Conservation (phyloP, 2,888 invertebrate species). For the Allacma fusca region DNA sequence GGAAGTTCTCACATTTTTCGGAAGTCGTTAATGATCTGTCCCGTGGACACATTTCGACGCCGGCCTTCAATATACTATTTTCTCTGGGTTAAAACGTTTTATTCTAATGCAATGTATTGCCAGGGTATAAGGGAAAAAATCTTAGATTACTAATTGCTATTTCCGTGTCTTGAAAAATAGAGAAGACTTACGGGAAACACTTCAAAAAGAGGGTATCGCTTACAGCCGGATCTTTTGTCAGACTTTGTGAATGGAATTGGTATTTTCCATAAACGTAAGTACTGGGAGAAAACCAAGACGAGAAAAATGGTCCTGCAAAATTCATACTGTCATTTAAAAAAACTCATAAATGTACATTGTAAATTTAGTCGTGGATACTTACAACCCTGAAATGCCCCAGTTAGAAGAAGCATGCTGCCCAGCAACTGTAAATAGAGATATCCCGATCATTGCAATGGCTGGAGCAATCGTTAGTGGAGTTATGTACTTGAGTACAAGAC, state of each 20-base stretch:
- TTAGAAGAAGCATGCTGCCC: constrained; percentile 81
- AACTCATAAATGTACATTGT: background rate
- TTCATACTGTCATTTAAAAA: background rate
- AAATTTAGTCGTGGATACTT: constrained; percentile 63
- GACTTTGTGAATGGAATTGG: constrained; percentile 72
- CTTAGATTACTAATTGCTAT: too few relatives aligned
- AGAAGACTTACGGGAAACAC: constrained; percentile 48
- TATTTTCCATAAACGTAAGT: constrained; percentile 73
- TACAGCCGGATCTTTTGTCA: constrained; percentile 30
- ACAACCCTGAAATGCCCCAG: constrained; percentile 85
- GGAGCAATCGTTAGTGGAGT: constrained; percentile 86
- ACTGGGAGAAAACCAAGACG: constrained; percentile 81
- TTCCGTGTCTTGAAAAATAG: too few relatives aligned
- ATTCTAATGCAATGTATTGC: too few relatives aligned
- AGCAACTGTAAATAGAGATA: constrained; percentile 83
- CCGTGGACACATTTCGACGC: too few relatives aligned
- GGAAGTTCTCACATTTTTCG: too few relatives aligned
- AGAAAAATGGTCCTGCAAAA: constrained; percentile 75
- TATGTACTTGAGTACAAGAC: constrained; percentile 76
- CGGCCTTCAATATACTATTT: too few relatives aligned
- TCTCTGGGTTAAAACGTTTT: too few relatives aligned
- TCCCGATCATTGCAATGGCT: constrained; percentile 81
- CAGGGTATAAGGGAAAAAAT: too few relatives aligned
- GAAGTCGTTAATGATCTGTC: too few relatives aligned
- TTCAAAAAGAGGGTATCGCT: constrained; percentile 50